Evolutionary conservation across 2,888 invertebrate genomes (phyloP), one percentile per base, ranked within the genome.

Genomic region (Mallateleia sp.): DNA sequence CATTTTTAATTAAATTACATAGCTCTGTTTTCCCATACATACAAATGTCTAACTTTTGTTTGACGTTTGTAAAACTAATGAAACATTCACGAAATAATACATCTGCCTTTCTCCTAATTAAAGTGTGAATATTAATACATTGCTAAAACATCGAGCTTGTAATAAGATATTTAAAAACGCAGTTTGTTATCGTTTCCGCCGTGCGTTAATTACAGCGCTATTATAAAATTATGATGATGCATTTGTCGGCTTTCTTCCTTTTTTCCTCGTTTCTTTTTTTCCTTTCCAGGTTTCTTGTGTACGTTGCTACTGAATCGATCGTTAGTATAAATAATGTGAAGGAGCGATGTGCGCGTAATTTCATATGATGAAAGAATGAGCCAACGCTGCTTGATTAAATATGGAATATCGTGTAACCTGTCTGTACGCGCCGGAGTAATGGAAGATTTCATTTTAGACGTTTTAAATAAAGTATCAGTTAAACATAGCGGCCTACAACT

Each of bases 401-500:
- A 83, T 87, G 87, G 83, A 87, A 83, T 80, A 75, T 80, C 83
- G 83, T 75, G 80, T 80, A 87, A 85, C 79, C 75, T 69, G 85
- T 79, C 69, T 83, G 78, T 74, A 75, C 72, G 75, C 50, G 62
- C 52, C 22, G 22, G 60, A 74, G 82, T 87, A 83, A 87, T 84
- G 87, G 79, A 87, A 83, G 75, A 79, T 84, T 83, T 84, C 84
- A 84, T 84, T 80, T 84, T 82, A 77, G 69, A 77, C 52, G 80
- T 72, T 84, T 83, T 84, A 84, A 80, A 80, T 87, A 84, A 87
- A 87, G 79, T 80, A 87, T 84, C 71, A 80, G 69, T 79, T 79
- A 72, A 72, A 72, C 72, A 54, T 38, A 58, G 72, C 52, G 58
- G 64, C 56, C 58, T 18, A 32, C 74, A 42, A 20, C 52, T 32